Conservation (phyloP, 2,888 invertebrate genomes). For the Stenolophus ochropezus region DNA sequence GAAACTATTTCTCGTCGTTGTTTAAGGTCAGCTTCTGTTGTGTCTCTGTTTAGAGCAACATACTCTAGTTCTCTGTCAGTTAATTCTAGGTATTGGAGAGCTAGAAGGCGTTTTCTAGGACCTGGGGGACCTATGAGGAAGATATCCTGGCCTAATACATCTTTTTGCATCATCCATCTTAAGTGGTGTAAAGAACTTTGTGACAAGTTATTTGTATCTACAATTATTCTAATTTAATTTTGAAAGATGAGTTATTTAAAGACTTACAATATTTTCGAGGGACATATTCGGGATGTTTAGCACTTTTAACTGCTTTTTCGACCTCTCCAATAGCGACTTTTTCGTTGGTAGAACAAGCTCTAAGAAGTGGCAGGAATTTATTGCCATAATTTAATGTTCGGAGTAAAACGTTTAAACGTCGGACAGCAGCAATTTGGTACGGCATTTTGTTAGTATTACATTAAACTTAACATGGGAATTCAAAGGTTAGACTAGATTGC, state of each 20-base stretch:
- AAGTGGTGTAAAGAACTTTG: slow-evolving; percentile 88
- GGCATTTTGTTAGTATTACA: slow-evolving; percentile 64
- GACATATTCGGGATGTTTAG: slow-evolving; percentile 87
- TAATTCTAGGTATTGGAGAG: slow-evolving; percentile 91
- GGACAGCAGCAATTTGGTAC: slow-evolving; percentile 63
- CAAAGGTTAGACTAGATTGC: slow-evolving; percentile 52
- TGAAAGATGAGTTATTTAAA: slow-evolving; percentile 46
- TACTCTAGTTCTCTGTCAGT: slow-evolving; percentile 94
- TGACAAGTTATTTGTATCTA: slow-evolving; percentile 77
- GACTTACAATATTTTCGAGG: slow-evolving; percentile 89
- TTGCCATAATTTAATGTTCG: slow-evolving; percentile 66
- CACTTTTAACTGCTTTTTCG: slow-evolving; percentile 77
- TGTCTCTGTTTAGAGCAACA: slow-evolving; percentile 94
- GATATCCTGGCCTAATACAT: slow-evolving; percentile 93
- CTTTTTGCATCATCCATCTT: slow-evolving; percentile 98
- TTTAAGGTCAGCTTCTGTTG: slow-evolving; percentile 97
- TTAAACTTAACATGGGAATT: background rate
- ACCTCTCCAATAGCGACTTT: slow-evolving; percentile 85
- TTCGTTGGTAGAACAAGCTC: slow-evolving; percentile 72
- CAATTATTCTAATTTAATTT: slow-evolving; percentile 62
- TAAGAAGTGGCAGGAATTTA: slow-evolving; percentile 64
- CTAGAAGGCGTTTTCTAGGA: slow-evolving; percentile 85
- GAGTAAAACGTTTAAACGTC: slow-evolving; percentile 66
- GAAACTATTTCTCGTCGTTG: slow-evolving; percentile 93
- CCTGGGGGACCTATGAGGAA: slow-evolving; percentile 96